Evolutionary conservation across 2,797 vertebrate genomes (phyloP), one percentile per base, ranked within the genome.

Genomic region (Enteromius unitaeniatus): DNA sequence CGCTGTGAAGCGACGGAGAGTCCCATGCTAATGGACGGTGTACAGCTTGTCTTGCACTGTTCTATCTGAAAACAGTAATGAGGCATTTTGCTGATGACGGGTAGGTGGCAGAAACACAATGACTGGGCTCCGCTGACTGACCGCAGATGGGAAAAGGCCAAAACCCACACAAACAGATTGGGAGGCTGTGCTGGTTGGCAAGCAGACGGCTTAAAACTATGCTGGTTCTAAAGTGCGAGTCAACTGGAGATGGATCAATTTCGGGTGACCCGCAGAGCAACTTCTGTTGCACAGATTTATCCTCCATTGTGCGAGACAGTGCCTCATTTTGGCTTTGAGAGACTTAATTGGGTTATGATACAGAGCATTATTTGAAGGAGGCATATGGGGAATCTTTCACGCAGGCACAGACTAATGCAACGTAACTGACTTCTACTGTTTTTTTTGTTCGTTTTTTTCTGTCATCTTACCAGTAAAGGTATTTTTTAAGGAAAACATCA

Each of bases 171-270:
- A 55, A 85, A 83, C 85, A 88, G 84, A 89, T 88, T 84, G 87
- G 79, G 73, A 81, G 78, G 65, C 81, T 84, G 82, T 64, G 72
- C 78, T 68, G 62, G 62, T 84, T 87, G 85, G 89, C 88, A 82
- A 81, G 69, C 42, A 53, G 37, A 17, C n/a, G 53, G 75, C 68
- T 86, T 84, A 82, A 86, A 86, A 78, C 73, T 19, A 72, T 8
- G 49, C 79, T 69, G 87, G 85, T 82, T 75, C 72, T 85, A 84
- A 89, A 83, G 65, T 75, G 85, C n/a, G 74, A 86, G 85, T 86
- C 85, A 83, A 87, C 85, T 85, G 84, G 86, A 89, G 85, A 86
- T 79, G 77, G 82, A 88, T 84, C 78, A 75, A 85, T 88, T 83
- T 78, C 15, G 47, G 60, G 67, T 68, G 84, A 85, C 85, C 86